Percentiles rank a stretch among this genome's conserved stretches.
Evolutionary conservation across 2,797 vertebrate genomes (phyloP).

Genomic region (Vipera ursinii): DNA sequence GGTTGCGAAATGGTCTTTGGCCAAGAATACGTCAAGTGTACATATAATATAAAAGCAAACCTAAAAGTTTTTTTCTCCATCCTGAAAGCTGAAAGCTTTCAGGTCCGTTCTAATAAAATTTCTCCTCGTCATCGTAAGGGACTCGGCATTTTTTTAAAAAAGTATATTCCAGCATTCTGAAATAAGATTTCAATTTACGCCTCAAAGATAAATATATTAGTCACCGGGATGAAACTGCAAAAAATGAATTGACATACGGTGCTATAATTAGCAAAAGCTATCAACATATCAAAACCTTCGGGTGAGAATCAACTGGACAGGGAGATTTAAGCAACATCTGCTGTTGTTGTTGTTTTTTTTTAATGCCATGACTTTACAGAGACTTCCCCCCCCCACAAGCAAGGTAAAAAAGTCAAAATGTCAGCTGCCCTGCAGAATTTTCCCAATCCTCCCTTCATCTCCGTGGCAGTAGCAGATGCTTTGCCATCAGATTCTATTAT

Average conservation of each 20-base stretch:
- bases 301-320: not conserved
- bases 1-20: not conserved
- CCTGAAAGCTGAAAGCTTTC: slow-evolving; percentile 29
- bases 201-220: not conserved
- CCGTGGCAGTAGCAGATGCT: not conserved
- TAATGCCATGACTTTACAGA: slow-evolving; percentile 13
- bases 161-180: not conserved
- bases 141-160: not conserved
- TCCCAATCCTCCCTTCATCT: not conserved
- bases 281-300: not conserved
- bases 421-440: not conserved
- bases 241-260: not conserved
- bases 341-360: not conserved
- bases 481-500: slow-evolving; percentile 13
- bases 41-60: slow-evolving; percentile 22
- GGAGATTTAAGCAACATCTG: not conserved
- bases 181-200: not conserved
- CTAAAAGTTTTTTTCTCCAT: not conserved
- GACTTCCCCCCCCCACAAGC: not conserved
- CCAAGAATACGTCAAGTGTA: slow-evolving; percentile 25
- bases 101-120: not conserved
- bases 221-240: not conserved
- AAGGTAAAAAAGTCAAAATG: not conserved
- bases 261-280: not conserved
- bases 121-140: not conserved